phyloP scores from a whole-genome alignment of 2,113 vertebrate species.

The Sitta europaea region DNA sequence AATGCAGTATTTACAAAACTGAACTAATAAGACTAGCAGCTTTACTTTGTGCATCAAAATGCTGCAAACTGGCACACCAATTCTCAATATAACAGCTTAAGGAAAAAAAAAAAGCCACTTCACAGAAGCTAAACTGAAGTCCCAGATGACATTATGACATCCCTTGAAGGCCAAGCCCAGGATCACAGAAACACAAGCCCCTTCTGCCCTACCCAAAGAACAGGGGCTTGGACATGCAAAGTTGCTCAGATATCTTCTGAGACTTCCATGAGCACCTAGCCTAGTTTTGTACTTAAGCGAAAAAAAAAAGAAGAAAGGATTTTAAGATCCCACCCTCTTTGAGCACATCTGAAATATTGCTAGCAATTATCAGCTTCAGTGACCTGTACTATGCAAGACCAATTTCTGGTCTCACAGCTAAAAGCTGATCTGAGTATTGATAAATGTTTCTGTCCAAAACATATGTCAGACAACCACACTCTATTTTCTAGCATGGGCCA shows the following conservation, averaged over 20 bases:
- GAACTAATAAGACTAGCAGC: neutral
- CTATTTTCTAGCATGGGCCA: neutral
- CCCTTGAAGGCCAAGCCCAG: neutral
- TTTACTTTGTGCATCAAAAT: neutral
- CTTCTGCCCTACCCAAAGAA: neutral
- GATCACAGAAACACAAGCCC: neutral
- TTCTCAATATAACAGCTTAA: neutral
- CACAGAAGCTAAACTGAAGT: neutral
- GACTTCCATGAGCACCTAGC: neutral
- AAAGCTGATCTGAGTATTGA: neutral
- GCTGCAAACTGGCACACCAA: neutral
- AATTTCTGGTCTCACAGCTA: neutral
- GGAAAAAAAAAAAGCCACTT: neutral
- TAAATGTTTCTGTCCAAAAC: neutral
- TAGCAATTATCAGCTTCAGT: neutral
- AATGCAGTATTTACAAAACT: neutral
- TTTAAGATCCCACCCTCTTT: neutral
- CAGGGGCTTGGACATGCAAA: neutral
- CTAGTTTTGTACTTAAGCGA: neutral
- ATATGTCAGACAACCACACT: neutral
- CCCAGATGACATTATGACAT: neutral
- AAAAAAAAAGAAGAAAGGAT: rapidly evolving
- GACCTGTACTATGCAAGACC: neutral
- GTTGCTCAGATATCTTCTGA: neutral
- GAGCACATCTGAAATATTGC: neutral